Base-by-base conservation (phyloP, 2,797 vertebrate genomes). In the Clarias laeviceps region DNA sequence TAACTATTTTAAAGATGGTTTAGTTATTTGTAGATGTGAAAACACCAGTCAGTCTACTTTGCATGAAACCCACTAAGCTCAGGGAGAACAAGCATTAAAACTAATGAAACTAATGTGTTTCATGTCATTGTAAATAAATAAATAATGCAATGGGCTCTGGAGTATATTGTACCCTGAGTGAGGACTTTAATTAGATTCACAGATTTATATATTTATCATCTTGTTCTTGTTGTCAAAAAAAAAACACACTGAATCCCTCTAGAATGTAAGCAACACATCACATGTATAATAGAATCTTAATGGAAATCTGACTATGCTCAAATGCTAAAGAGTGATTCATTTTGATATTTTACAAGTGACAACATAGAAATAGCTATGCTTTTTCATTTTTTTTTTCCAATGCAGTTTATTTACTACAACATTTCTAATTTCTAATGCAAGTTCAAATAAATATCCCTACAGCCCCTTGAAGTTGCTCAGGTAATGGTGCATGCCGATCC, bases 401-500 rank as follows among this genome's bases (percentile, higher is more conserved):
- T 78, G 56, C 76, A 37, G 57, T 37, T 37, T 61, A 37, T 78
- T 78, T 59, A 78, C 57, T 56, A n/a, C 56, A 61, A 14, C 14
- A 12, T 59, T 57, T 57, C 3, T 2, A 57, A 77, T 24, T 57
- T 57, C 3, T 5, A 57, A 77, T 24, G 57, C 29, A 37, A 3
- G 57, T 61, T 24, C 37, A 27, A 17, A 59, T 61, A 61, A 83
- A 73, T 50, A 74, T 45, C 22, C 81, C 80, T 69, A 37, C 50
- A 22, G 50, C 50, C 29, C 70, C 80, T 45, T 29, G 9, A 74
- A 57, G 37, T n/a, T 82, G 59, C 73, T 50, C 27, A n/a, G 40
- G 76, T 59, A 72, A 73, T 80, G 50, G 22, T 72, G 83, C 79
- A 77, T 80, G 57, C 56, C 64, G 45, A 76, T 69, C 76, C 32